These are phyloP conservation scores for Bombus picipes DNA, from an alignment of 1,140 invertebrate genomes.

Conservation along the genomic window DNA sequence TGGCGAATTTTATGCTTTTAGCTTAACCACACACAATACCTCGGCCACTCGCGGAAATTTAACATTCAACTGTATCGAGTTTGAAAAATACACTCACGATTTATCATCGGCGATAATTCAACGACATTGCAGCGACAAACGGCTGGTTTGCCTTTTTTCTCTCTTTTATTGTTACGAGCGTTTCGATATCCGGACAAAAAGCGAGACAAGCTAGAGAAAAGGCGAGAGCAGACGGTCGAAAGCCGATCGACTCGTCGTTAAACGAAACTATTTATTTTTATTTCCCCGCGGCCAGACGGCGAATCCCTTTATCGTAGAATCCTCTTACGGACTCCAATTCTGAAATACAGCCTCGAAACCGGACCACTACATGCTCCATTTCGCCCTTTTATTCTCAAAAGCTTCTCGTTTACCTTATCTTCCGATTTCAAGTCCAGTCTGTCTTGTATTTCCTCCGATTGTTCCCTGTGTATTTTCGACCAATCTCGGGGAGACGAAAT, in stretches of 20 bases:
- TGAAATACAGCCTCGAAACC: constrained; percentile 29
- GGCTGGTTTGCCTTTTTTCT: not conserved
- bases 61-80: no score
- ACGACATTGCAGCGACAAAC: not conserved
- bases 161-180: not conserved
- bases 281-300: not conserved
- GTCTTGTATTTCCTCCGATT: no score
- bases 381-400: constrained; percentile 10
- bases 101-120: not conserved
- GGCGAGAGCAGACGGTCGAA: not conserved
- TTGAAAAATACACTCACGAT: not conserved
- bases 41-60: not conserved
- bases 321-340: constrained; percentile 38
- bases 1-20: constrained; percentile 25
- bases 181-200: not conserved
- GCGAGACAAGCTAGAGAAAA: not conserved
- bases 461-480: not conserved
- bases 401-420: not conserved
- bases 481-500: no score
- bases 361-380: constrained; percentile 18
- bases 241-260: no score
- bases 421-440: not conserved
- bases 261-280: constrained; percentile 28
- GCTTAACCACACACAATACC: not conserved
- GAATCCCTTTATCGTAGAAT: constrained; percentile 44